Percentiles rank a stretch among this genome's conserved stretches.
Conservation (phyloP, 1,140 invertebrate genomes). For the Heliconius eleuchia region DNA sequence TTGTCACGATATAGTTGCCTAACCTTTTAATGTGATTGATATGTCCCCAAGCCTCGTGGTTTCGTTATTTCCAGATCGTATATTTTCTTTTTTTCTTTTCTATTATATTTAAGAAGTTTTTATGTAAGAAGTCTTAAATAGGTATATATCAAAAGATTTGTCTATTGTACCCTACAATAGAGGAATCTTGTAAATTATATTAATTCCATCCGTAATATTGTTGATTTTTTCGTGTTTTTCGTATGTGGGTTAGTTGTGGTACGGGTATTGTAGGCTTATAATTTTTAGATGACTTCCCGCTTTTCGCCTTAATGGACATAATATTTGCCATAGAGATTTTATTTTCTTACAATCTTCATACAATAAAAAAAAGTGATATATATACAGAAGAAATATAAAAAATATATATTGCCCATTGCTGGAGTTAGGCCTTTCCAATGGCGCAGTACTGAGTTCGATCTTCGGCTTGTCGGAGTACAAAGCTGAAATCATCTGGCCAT, state of each 20-base stretch:
- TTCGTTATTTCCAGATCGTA: not conserved
- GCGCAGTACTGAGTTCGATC: no score
- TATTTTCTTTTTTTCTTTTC: not conserved
- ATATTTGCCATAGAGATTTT: no score
- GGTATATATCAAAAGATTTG: not conserved
- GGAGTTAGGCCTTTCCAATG: no score
- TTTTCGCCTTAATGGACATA: not conserved
- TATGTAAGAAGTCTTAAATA: not conserved
- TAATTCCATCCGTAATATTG: not conserved
- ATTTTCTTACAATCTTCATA: no score
- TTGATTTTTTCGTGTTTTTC: not conserved
- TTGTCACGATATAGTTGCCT: not conserved
- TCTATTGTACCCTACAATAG: not conserved
- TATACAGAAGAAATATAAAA: no score
- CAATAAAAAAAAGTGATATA: no score
- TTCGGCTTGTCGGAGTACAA: no score
- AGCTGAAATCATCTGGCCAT: no score
- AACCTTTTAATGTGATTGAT: slow-evolving; percentile 3
- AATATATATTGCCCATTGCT: no score
- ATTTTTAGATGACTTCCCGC: not conserved
- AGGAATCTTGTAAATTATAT: not conserved
- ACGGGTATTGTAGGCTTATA: not conserved
- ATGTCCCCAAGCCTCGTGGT: not conserved
- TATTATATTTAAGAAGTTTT: not conserved
- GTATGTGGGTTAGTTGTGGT: not conserved